These are phyloP conservation scores for Podabrus alpinus DNA, from an alignment of 2,888 invertebrate genomes.

Conservation along the genomic window DNA sequence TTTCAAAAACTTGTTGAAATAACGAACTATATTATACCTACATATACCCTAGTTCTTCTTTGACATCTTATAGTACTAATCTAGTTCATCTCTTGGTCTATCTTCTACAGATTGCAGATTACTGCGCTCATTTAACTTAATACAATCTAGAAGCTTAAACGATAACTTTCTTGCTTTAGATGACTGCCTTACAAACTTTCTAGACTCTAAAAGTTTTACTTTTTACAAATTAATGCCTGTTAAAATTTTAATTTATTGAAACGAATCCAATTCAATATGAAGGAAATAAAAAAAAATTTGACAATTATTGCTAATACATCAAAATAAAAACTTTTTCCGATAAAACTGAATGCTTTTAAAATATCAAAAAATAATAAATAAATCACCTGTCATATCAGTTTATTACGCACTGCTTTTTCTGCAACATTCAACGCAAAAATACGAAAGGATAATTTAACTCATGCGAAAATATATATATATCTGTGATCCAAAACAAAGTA, in stretches of 20 bases:
- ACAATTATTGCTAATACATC: background rate
- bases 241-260: background rate
- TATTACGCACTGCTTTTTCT: constrained; percentile 2
- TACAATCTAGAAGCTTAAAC: constrained; percentile 4
- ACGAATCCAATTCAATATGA: background rate
- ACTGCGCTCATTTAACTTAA: background rate
- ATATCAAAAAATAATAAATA: constrained; percentile 2
- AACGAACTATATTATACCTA: background rate
- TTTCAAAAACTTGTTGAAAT: background rate
- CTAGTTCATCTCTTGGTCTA: background rate
- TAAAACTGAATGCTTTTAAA: background rate
- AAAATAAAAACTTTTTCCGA: background rate
- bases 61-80: background rate
- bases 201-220: background rate
- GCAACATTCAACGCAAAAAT: constrained; percentile 1
- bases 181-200: background rate
- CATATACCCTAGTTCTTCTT: background rate
- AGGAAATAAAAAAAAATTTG: background rate
- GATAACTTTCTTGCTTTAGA: background rate
- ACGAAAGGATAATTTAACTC: background rate
- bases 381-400: constrained; percentile 2
- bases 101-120: background rate
- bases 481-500: background rate
- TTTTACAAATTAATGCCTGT: background rate
- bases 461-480: background rate